A percentile compares a stretch with the other conserved stretches of the same genome.
Evolutionary conservation across 2,113 vertebrate genomes (phyloP).

Genomic region (Dipodomys ordii): DNA sequence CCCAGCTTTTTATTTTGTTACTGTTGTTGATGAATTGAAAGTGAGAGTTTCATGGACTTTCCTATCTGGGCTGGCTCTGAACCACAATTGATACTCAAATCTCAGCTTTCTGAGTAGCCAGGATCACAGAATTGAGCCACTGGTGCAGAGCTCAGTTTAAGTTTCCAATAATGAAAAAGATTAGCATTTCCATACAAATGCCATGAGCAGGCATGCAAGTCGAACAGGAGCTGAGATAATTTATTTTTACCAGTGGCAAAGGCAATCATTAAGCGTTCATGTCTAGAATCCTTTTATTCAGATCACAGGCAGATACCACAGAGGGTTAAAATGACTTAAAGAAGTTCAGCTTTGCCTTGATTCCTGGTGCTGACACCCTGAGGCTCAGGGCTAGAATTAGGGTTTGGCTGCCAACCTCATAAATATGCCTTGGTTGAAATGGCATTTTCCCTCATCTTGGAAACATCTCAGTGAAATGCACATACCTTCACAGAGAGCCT

Average conservation of each 20-base stretch:
- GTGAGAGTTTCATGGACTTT: too few relatives aligned
- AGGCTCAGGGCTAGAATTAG: constrained; percentile 38
- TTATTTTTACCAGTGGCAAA: constrained; percentile 3
- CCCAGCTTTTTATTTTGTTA: too few relatives aligned
- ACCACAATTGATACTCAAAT: too few relatives aligned
- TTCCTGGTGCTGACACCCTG: neutral
- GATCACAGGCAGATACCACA: neutral
- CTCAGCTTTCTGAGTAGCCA: too few relatives aligned
- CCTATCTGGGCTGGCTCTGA: too few relatives aligned
- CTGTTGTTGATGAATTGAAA: too few relatives aligned
- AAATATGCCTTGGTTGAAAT: constrained; percentile 49
- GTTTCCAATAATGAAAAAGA: neutral
- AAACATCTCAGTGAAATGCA: neutral
- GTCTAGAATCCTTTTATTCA: constrained; percentile 17
- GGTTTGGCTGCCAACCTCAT: constrained; percentile 50
- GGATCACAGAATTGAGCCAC: too few relatives aligned
- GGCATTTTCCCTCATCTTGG: constrained; percentile 47
- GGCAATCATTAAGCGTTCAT: neutral
- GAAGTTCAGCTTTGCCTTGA: neutral
- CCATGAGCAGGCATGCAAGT: neutral
- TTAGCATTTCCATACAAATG: neutral
- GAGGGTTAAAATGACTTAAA: constrained; percentile 54
- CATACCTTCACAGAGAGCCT: constrained; percentile 34
- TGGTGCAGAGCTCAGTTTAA: neutral
- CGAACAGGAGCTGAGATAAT: neutral